Conservation (phyloP, 2,888 invertebrate species). For the Melieria crassipennis region DNA sequence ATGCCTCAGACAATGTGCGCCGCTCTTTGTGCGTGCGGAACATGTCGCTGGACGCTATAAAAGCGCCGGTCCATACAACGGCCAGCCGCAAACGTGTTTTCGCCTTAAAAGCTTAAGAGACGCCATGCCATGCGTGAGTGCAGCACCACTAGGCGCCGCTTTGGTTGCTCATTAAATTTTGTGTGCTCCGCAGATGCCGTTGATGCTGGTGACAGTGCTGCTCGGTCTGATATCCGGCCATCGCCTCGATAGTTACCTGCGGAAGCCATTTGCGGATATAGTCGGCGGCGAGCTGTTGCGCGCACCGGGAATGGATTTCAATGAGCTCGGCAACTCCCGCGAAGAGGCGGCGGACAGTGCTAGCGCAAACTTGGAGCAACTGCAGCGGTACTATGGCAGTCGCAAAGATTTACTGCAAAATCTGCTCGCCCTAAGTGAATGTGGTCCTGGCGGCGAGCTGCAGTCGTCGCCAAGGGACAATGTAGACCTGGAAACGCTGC, state of each 20-base stretch:
- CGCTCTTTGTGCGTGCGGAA: neutral
- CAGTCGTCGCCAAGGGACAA: conserved; percentile 13
- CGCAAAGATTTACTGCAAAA: conserved; percentile 14
- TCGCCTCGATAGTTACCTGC: conserved; percentile 42
- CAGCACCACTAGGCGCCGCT: neutral
- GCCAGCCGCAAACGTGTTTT: neutral
- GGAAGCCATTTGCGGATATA: conserved; percentile 12
- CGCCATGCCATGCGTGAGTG: conserved; percentile 43
- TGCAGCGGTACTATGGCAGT: no score
- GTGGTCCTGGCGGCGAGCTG: conserved; percentile 7
- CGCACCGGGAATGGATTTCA: neutral
- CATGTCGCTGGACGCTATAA: neutral
- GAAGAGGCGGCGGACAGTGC: neutral
- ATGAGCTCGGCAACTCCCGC: no score
- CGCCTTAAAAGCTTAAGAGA: conserved; percentile 1
- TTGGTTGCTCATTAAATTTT: neutral
- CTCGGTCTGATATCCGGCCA: conserved; percentile 43
- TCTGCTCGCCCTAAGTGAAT: neutral
- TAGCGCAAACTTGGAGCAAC: neutral
- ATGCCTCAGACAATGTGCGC: conserved; percentile 1
- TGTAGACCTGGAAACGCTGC: neutral
- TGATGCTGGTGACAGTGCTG: conserved; percentile 40
- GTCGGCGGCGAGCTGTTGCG: conserved; percentile 9
- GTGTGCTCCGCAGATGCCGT: conserved; percentile 34
- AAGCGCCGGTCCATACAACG: neutral